Conservation (phyloP, 2,797 vertebrate species). For the Rhodeus uyekii region DNA sequence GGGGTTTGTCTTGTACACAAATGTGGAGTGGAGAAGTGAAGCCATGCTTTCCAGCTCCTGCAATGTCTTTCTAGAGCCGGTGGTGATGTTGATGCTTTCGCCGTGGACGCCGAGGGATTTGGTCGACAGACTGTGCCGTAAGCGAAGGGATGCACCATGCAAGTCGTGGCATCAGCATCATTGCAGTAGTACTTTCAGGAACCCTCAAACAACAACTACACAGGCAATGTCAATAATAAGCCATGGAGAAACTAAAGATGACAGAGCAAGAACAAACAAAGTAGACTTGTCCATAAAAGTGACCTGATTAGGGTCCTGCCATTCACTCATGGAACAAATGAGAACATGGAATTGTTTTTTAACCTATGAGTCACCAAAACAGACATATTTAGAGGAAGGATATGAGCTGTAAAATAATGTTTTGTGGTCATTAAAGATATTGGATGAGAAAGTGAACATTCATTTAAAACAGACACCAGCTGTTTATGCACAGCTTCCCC, state of each 20-base stretch:
- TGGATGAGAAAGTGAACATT: neutral
- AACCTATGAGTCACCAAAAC: neutral
- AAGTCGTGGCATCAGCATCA: slow-evolving; percentile 2
- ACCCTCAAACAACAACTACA: slow-evolving; percentile 25
- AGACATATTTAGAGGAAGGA: neutral
- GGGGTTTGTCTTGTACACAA: slow-evolving; percentile 68
- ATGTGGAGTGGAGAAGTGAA: slow-evolving; percentile 74
- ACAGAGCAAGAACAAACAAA: slow-evolving; percentile 14
- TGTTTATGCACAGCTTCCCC: neutral
- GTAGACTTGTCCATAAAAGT: neutral
- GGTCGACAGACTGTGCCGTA: slow-evolving; percentile 63
- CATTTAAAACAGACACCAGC: neutral
- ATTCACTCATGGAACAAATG: neutral
- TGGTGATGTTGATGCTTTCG: slow-evolving; percentile 79
- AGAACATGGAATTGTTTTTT: neutral
- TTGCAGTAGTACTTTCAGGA: slow-evolving; percentile 11
- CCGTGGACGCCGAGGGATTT: slow-evolving; percentile 65
- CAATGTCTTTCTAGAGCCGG: slow-evolving; percentile 87
- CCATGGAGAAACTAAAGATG: neutral
- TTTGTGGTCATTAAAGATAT: neutral
- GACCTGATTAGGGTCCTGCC: neutral
- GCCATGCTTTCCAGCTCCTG: slow-evolving; percentile 83
- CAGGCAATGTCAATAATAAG: neutral
- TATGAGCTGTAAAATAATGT: neutral
- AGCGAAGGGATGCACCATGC: slow-evolving; percentile 41